A percentile compares a stretch with the other conserved stretches of the same genome.
Evolutionary conservation across 2,113 vertebrate genomes (phyloP).

Genomic region (Phyllopteryx taeniolatus): DNA sequence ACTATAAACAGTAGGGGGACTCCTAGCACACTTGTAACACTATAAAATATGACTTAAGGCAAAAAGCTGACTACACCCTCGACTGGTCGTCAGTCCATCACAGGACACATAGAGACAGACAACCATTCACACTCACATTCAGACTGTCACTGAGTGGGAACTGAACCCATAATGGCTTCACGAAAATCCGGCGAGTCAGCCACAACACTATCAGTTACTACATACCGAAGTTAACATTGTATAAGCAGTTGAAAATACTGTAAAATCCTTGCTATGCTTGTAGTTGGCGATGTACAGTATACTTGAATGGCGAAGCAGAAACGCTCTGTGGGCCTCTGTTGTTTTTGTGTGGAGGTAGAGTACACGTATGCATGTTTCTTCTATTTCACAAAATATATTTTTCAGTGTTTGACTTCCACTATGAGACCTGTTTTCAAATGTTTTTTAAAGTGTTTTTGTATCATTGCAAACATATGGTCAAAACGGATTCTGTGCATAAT

Average conservation of each 20-base stretch:
- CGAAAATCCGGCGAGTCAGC: not conserved
- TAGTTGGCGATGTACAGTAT: not conserved
- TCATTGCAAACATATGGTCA: no score
- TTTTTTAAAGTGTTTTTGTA: no score
- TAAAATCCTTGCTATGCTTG: not conserved
- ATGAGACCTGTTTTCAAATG: no score
- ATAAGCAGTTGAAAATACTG: not conserved
- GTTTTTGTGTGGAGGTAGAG: not conserved
- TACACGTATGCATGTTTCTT: not conserved
- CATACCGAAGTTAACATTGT: not conserved
- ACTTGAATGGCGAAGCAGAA: not conserved
- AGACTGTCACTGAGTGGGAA: not conserved
- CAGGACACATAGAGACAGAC: not conserved
- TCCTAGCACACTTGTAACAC: slow-evolving; percentile 6
- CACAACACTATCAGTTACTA: not conserved
- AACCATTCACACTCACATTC: not conserved
- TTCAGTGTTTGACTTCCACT: not conserved
- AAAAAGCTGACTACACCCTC: not conserved
- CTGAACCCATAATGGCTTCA: not conserved
- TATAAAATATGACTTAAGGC: not conserved
- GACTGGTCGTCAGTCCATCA: not conserved
- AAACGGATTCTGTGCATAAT: no score
- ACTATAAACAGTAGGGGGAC: slow-evolving; percentile 25
- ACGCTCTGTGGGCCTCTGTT: not conserved
- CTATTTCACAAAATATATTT: not conserved